These are phyloP conservation scores for Ctenochaetus hawaiiensis DNA, from an alignment of 2,797 vertebrate species.

Conservation along the genomic window DNA sequence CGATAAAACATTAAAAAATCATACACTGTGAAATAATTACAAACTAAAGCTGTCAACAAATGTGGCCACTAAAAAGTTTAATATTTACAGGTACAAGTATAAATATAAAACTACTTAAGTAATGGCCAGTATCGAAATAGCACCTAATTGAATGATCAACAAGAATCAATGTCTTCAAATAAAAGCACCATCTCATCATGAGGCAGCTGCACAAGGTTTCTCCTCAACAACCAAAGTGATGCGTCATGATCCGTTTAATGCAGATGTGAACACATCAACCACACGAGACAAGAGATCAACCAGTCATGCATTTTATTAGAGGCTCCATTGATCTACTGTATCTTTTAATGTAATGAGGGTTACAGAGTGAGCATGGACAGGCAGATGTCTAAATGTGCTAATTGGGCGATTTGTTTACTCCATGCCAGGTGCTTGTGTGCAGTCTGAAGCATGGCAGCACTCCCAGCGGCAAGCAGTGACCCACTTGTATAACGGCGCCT, in stretches of 20 bases:
- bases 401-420: slow-evolving; percentile 79
- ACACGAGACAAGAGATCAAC: slow-evolving; percentile 36
- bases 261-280: slow-evolving; percentile 43
- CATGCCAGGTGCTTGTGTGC: slow-evolving; percentile 72
- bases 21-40: no score
- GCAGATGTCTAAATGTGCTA: slow-evolving; percentile 81
- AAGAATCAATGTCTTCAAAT: slow-evolving; percentile 2
- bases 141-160: not conserved
- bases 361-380: slow-evolving; percentile 60
- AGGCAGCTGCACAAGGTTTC: slow-evolving; percentile 5
- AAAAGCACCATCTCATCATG: slow-evolving; percentile 15
- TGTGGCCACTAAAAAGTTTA: no score
- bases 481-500: slow-evolving; percentile 62
- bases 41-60: no score
- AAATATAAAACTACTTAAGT: no score
- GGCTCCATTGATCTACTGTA: slow-evolving; percentile 61
- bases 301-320: slow-evolving; percentile 60
- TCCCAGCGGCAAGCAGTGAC: slow-evolving; percentile 71
- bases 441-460: slow-evolving; percentile 61
- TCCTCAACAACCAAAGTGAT: slow-evolving; percentile 29
- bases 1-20: not conserved
- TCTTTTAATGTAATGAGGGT: slow-evolving; percentile 57
- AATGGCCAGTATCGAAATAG: no score
- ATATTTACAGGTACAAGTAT: no score
- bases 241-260: slow-evolving; percentile 38